Evolutionary conservation across 2,888 invertebrate genomes (phyloP), one percentile per base, ranked within the genome.

Genomic region (Pimpla rufipes): DNA sequence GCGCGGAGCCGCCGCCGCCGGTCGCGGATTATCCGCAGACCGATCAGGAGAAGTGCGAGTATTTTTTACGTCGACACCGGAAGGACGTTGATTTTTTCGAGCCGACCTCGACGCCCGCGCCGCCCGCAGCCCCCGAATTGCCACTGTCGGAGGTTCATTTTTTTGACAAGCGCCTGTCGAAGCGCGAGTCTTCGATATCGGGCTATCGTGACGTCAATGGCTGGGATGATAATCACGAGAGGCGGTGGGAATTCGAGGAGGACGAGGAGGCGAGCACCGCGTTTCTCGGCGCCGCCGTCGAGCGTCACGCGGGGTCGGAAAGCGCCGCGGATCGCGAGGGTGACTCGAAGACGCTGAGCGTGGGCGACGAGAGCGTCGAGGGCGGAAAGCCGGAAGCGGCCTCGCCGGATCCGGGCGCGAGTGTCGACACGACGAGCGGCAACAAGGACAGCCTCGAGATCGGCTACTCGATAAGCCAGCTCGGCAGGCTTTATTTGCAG

Each of bases 371-470:
- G 7, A 67, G 21, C 10, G n/a, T n/a, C n/a, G 13, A 18, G 37
- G 21, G 45, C 29, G 40, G 45, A 29, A 78, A 68, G 16, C 50
- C 40, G 37, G 70, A 68, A 42, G 37, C 18, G 45, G 16, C 0
- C 8, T 64, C n/a, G 23, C 66, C 67, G 3, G 79, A 73, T 40
- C 62, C 62, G n/a, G 70, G 67, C 57, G 79, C 83, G 13, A 87
- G 87, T 52, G 82, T 83, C 47, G 79, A 83, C n/a, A 87, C 87
- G 4, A 77, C 84, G 2, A 89, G 90, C 71, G 90, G 88, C n/a
- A 90, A 91, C 62, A 91, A 90, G 67, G 91, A 91, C 71, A 91
- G 91, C 62, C 79, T 91, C 37, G 90, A 91, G 73, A 89, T 91
- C 29, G 90, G 91, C 6, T 92, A 91, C 59, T 91, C 91, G 50